Conservation (phyloP, 2,113 vertebrate genomes). For the Gallinago jamesoni region DNA sequence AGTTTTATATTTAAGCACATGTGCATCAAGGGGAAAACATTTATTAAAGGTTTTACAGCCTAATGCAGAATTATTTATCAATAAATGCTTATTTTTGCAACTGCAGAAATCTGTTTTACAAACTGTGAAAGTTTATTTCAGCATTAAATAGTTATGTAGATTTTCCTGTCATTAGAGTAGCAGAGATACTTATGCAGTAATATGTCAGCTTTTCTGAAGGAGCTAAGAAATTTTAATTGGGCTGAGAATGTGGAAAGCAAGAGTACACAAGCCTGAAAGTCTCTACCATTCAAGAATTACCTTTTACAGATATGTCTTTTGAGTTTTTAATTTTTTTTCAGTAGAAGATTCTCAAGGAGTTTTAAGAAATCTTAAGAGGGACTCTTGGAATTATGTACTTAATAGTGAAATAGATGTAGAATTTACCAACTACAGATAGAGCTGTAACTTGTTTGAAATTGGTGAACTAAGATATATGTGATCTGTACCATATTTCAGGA, state of each 20-base stretch:
- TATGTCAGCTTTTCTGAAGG: background rate
- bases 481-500: background rate
- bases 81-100: background rate
- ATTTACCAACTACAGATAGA: background rate
- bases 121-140: background rate
- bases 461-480: background rate
- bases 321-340: background rate
- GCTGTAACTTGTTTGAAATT: background rate
- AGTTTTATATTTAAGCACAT: background rate
- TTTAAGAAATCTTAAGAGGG: background rate
- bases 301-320: background rate
- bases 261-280: background rate
- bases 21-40: background rate
- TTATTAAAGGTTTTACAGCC: background rate
- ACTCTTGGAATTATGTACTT: background rate
- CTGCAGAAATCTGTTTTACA: background rate
- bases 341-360: background rate
- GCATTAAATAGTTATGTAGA: background rate
- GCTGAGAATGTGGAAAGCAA: accelerated
- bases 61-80: background rate
- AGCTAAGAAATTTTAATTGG: background rate
- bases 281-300: background rate
- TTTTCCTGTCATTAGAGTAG: background rate
- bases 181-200: background rate
- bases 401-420: background rate